A percentile compares a stretch with the other conserved stretches of the same genome.
Evolutionary conservation across 2,888 invertebrate species (phyloP).

Genomic region (Amphipoea lucens): DNA sequence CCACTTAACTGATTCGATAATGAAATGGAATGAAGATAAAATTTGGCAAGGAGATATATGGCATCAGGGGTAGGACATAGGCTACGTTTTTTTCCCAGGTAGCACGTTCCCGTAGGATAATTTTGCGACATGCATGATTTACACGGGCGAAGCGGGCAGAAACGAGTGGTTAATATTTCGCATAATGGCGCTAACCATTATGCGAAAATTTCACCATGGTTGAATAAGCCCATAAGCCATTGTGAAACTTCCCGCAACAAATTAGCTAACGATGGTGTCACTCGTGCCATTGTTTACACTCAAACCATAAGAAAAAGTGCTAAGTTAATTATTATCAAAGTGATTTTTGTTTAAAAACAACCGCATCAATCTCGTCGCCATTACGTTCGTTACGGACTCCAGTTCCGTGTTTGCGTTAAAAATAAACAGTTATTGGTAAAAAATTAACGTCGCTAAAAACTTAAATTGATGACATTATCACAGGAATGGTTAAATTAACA

Average conservation of each 20-base stretch:
- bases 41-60: background rate
- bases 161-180: background rate
- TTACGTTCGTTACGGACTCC: constrained; percentile 3
- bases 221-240: background rate
- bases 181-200: background rate
- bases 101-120: background rate
- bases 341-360: constrained; percentile 18
- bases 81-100: background rate
- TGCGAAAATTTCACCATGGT: background rate
- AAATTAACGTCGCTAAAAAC: constrained; percentile 11
- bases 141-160: background rate
- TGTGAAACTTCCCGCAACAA: constrained; percentile 1
- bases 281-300: background rate
- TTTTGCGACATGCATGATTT: background rate
- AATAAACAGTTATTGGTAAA: constrained; percentile 21
- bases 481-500: constrained; percentile 38
- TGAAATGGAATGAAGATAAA: background rate
- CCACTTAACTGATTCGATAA: background rate
- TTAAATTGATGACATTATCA: constrained; percentile 42
- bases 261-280: background rate
- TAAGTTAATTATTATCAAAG: constrained; percentile 25
- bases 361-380: constrained; percentile 29
- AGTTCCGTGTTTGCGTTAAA: constrained; percentile 52
- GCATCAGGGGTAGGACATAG: background rate
- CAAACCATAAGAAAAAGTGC: constrained; percentile 8